These are phyloP conservation scores for Hemiprocne comata DNA, from an alignment of 2,113 vertebrate genomes.

Conservation along the genomic window DNA sequence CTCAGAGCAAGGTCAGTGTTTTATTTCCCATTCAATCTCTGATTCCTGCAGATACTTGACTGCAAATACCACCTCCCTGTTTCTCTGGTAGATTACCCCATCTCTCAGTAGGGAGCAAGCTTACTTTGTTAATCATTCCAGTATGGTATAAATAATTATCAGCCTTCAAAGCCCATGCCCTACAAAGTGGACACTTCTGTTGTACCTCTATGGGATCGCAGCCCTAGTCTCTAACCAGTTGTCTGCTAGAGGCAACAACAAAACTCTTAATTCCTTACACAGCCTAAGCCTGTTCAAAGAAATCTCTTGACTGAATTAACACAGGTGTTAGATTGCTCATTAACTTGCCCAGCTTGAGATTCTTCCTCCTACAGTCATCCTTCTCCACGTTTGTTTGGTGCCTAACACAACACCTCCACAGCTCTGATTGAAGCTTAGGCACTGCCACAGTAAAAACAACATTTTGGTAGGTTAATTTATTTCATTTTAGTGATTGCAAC, in stretches of 20 bases:
- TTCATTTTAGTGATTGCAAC: background rate
- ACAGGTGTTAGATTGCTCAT: background rate
- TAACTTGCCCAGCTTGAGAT: background rate
- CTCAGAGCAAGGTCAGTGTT: background rate
- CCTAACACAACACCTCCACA: background rate
- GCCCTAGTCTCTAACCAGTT: background rate
- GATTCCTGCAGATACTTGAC: background rate
- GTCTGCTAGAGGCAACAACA: background rate
- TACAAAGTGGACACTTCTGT: background rate
- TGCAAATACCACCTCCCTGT: background rate
- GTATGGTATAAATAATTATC: background rate
- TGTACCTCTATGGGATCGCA: fast-evolving
- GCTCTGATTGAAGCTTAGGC: background rate
- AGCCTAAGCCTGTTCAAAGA: background rate
- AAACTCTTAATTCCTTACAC: background rate
- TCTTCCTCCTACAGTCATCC: background rate
- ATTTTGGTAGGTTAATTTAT: background rate
- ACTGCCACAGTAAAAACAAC: background rate
- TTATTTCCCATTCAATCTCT: background rate
- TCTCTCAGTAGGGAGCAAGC: background rate
- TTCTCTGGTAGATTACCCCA: background rate
- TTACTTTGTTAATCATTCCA: background rate
- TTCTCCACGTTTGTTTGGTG: background rate
- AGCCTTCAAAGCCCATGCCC: background rate
- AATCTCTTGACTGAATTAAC: background rate